A percentile compares a stretch with the other conserved stretches of the same genome.
Evolutionary conservation across 2,888 invertebrate genomes (phyloP).

Genomic region (Drosophila silvestris): DNA sequence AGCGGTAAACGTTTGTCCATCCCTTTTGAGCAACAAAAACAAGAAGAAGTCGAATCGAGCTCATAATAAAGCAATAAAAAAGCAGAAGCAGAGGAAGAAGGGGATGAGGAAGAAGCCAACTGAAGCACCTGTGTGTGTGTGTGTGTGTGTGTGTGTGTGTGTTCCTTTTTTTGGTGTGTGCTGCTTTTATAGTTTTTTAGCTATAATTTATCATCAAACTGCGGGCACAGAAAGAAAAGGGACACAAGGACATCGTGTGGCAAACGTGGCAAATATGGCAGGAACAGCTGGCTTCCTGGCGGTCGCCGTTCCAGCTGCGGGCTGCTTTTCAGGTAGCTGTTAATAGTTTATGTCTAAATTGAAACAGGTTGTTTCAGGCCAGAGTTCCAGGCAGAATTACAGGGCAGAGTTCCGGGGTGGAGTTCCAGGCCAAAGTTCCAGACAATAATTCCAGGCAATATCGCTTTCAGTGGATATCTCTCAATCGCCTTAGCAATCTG

Average conservation of each 20-base stretch:
- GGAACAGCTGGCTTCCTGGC: slow-evolving; percentile 78
- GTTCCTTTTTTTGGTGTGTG: slow-evolving; percentile 18
- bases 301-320: slow-evolving; percentile 46
- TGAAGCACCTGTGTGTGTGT: slow-evolving; percentile 49
- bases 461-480: neutral
- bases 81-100: slow-evolving; percentile 10
- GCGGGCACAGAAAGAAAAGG: slow-evolving; percentile 59
- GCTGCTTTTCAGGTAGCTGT: slow-evolving; percentile 27
- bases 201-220: slow-evolving; percentile 78
- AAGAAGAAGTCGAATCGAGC: slow-evolving; percentile 42
- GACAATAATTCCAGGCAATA: slow-evolving; percentile 26
- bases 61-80: slow-evolving; percentile 80
- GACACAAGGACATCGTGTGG: slow-evolving; percentile 39
- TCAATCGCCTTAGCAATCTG: neutral
- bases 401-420: slow-evolving; percentile 10
- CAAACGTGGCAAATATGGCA: slow-evolving; percentile 19
- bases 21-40: slow-evolving; percentile 46
- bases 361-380: slow-evolving; percentile 67
- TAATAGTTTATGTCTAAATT: slow-evolving; percentile 78
- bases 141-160: slow-evolving; percentile 9
- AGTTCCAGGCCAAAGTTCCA: neutral
- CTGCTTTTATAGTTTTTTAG: slow-evolving; percentile 40
- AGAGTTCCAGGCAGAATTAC: neutral
- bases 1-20: slow-evolving; percentile 15
- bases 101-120: slow-evolving; percentile 60